phyloP scores from a whole-genome alignment of 2,888 invertebrate genomes.

The Ophioninae sp. region DNA sequence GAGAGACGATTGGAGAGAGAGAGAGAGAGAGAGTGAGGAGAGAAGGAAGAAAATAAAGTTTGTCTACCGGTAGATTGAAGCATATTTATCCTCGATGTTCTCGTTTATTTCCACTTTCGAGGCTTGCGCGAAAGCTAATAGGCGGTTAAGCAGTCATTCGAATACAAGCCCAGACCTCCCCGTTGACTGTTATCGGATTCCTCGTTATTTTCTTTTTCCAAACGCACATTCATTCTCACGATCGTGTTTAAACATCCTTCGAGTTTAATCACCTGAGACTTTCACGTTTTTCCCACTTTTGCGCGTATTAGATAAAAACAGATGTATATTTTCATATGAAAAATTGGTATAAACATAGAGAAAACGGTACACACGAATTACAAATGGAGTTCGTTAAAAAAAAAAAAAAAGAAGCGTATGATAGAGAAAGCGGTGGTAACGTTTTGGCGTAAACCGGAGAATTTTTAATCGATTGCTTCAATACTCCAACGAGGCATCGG shows the following conservation, averaged over 20 bases:
- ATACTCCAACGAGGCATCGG: slow-evolving; percentile 65
- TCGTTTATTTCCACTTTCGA: not conserved
- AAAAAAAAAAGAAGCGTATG: slow-evolving; percentile 3
- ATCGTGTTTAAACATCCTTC: not conserved
- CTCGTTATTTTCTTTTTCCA: not conserved
- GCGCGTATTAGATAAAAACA: not conserved
- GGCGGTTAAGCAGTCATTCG: not conserved
- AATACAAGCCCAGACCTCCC: not conserved
- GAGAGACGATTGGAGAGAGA: not conserved
- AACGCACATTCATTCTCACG: not conserved
- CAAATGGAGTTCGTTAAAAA: slow-evolving; percentile 17
- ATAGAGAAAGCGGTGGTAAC: slow-evolving; percentile 10
- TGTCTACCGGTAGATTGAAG: not conserved
- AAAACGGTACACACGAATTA: slow-evolving; percentile 40
- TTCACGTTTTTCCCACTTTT: not conserved
- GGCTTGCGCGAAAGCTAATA: not conserved
- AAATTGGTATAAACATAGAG: slow-evolving; percentile 10
- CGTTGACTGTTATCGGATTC: not conserved
- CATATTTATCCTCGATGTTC: not conserved
- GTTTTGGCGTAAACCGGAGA: slow-evolving; percentile 6
- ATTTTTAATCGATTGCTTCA: slow-evolving; percentile 21
- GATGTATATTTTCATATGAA: slow-evolving; percentile 4
- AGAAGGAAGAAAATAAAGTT: slow-evolving; percentile 14
- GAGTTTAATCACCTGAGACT: not conserved
- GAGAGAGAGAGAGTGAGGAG: not conserved